Percentiles rank a stretch among this genome's conserved stretches.
Evolutionary conservation across 2,113 vertebrate species (phyloP).

Genomic region (Carassius carassius): DNA sequence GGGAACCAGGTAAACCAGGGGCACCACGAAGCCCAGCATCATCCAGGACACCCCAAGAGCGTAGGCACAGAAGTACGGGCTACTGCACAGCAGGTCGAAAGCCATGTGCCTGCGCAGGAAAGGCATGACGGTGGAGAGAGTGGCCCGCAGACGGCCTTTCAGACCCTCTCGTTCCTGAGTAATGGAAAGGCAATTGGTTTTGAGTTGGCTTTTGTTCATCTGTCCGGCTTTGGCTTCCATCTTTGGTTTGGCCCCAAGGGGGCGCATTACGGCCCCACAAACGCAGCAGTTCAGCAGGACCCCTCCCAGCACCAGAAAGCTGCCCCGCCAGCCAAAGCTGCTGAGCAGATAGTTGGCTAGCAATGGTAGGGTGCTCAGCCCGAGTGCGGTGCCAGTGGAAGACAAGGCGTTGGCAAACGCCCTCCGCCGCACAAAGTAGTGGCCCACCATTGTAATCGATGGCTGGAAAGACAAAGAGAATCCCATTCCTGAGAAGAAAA

Average conservation of each 20-base stretch:
- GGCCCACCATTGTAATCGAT: slow-evolving; percentile 77
- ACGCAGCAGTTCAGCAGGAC: slow-evolving; percentile 82
- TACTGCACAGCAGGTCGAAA: slow-evolving; percentile 79
- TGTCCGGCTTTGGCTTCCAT: background rate
- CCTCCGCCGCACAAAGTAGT: slow-evolving; percentile 77
- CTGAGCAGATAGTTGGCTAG: slow-evolving; percentile 77
- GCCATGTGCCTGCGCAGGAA: slow-evolving; percentile 77
- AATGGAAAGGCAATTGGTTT: slow-evolving; percentile 12
- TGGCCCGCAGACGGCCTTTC: slow-evolving; percentile 12
- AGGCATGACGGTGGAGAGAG: slow-evolving; percentile 39
- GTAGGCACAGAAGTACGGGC: slow-evolving; percentile 76
- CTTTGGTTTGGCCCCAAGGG: slow-evolving; percentile 61
- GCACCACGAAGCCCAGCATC: slow-evolving; percentile 80
- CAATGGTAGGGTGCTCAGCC: slow-evolving; percentile 77
- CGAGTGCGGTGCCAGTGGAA: slow-evolving; percentile 79
- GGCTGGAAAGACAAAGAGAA: slow-evolving; percentile 84
- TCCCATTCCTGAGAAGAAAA: slow-evolving; percentile 75
- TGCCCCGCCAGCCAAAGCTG: slow-evolving; percentile 82
- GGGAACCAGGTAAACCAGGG: slow-evolving; percentile 82
- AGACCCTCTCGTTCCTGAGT: slow-evolving; percentile 30
- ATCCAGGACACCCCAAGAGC: slow-evolving; percentile 79
- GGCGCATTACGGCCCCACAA: slow-evolving; percentile 84
- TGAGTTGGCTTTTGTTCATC: background rate
- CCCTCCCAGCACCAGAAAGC: slow-evolving; percentile 84
- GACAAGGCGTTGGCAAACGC: slow-evolving; percentile 80